Conservation (phyloP, 2,113 vertebrate genomes). For the Aspidoscelis tigris region DNA sequence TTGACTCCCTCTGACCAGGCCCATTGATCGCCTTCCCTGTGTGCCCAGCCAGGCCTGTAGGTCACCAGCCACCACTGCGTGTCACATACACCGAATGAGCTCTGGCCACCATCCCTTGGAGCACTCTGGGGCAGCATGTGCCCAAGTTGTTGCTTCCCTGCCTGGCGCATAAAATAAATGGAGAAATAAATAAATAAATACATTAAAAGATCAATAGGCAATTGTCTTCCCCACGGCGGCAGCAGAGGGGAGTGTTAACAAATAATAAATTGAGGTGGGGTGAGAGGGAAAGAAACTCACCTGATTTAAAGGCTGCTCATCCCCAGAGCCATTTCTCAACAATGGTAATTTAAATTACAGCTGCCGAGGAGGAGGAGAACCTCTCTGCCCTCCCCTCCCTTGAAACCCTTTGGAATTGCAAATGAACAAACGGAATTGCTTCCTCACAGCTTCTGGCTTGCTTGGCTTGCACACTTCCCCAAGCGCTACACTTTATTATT, state of each 20-base stretch:
- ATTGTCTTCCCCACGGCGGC: rapidly evolving
- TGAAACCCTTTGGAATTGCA: conserved; percentile 51
- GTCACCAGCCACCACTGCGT: too few species aligned
- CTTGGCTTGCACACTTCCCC: conserved; percentile 13
- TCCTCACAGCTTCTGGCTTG: neutral
- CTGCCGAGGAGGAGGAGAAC: conserved; percentile 66
- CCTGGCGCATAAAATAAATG: neutral
- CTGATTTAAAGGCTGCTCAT: conserved; percentile 60
- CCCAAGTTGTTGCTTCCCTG: neutral
- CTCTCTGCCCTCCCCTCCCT: conserved; percentile 34
- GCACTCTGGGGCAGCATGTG: too few species aligned
- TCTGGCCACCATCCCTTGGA: too few species aligned
- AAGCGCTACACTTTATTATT: neutral
- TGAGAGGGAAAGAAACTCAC: conserved; percentile 27
- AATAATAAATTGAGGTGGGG: neutral
- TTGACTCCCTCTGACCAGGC: too few species aligned
- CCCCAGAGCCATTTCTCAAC: conserved; percentile 64
- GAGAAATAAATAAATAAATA: neutral
- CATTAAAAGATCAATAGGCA: neutral
- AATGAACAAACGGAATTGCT: conserved; percentile 51
- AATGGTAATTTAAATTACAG: conserved; percentile 69
- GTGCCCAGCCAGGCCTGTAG: too few species aligned
- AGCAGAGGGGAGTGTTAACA: neutral
- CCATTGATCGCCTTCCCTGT: too few species aligned
- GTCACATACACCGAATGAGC: too few species aligned